Percentiles rank a stretch among this genome's conserved stretches.
These are phyloP conservation scores for Cryptophagus acutangulus DNA, from an alignment of 2,888 invertebrate species.

Conservation along the genomic window DNA sequence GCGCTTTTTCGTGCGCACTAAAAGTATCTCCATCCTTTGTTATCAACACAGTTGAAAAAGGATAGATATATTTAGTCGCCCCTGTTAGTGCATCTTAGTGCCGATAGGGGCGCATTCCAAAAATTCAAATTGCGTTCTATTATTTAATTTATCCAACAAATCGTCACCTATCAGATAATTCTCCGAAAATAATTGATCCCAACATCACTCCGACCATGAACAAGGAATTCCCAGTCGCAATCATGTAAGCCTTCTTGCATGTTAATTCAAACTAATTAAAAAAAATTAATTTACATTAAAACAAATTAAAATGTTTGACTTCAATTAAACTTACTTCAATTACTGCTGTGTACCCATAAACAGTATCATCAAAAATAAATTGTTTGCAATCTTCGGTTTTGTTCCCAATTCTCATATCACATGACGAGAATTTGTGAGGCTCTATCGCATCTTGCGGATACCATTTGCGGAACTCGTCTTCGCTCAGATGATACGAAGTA, in stretches of 20 bases:
- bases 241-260: slow-evolving; percentile 58
- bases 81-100: no score
- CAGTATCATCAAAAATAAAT: slow-evolving; percentile 58
- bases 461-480: slow-evolving; percentile 48
- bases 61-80: no score
- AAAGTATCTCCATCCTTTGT: no score
- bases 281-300: slow-evolving; percentile 10
- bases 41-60: no score
- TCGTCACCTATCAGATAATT: slow-evolving; percentile 65
- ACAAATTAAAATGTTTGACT: no score
- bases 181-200: slow-evolving; percentile 68
- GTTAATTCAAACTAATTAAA: slow-evolving; percentile 61
- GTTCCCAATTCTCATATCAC: slow-evolving; percentile 50
- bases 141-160: no score
- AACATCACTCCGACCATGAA: slow-evolving; percentile 70
- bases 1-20: no score
- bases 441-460: slow-evolving; percentile 54
- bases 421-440: slow-evolving; percentile 50
- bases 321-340: slow-evolving; percentile 53
- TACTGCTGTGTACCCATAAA: slow-evolving; percentile 59
- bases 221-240: slow-evolving; percentile 61
- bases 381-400: slow-evolving; percentile 49
- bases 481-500: slow-evolving; percentile 50
- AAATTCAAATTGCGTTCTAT: no score
- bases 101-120: no score